Evolutionary conservation across 2,113 vertebrate species (phyloP), one percentile per base, ranked within the genome.

Genomic region (Periophthalmus modestus): DNA sequence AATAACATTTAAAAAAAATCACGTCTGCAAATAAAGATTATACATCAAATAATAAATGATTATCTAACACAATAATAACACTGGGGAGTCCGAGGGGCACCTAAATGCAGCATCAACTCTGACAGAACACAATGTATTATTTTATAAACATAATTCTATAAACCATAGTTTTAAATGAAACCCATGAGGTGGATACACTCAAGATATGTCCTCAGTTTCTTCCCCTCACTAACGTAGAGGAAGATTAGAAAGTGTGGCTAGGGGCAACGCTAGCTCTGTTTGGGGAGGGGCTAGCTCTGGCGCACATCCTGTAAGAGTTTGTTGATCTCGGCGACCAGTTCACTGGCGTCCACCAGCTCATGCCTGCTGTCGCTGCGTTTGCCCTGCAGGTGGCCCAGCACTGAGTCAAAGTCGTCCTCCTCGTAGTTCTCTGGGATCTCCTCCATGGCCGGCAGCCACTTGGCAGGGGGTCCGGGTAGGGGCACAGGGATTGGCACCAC

Each of bases 391-490:
- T 98, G 97, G 76, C 94, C 93, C 66, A 98, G 96, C 71, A 97
- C 96, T 0, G 95, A 97, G 87, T 99, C 98, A 74, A 99, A 96
- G 74, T 99, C 98, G 19, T 99, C 98, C 80, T 99, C 98, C 73
- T 99, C 98, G 0, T 97, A 97, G 75, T 99, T 99, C 80, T 99
- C 98, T 0, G 98, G 98, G 84, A 99, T 99, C 88, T 99, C 98
- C 91, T 99, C 98, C 98, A 99, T 99, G 82, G 98, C 97, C 0
- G 97, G 97, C 73, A 99, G 92, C 98, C 98, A 99, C 24, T 98
- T 99, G 5, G 95, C 95, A 1, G 95, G 93, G 2, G 95, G 94
- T 7, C 84, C 88, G 85, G 78, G n/a, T 63, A 88, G 69, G 0
- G 77, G 69, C 2, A 76, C 83, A 0, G 85, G 43, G 14, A 83